A percentile compares a stretch with the other conserved stretches of the same genome.
Evolutionary conservation across 1,140 invertebrate species (phyloP).

Genomic region (Andricus grossulariae): DNA sequence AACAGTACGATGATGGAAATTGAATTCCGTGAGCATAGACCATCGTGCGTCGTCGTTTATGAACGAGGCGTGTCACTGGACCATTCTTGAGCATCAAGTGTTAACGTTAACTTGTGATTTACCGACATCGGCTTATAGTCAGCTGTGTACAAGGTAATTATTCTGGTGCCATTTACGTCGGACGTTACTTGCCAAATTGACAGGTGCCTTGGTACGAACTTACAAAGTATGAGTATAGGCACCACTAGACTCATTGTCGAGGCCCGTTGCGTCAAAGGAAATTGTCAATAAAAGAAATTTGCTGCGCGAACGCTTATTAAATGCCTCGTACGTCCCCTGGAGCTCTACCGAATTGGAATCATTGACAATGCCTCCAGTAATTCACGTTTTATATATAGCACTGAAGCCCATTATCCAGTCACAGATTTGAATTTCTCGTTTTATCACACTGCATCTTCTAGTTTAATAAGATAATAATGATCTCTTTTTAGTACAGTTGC

Average conservation of each 20-base stretch:
- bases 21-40: conserved; percentile 37
- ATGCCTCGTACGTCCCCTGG: conserved; percentile 13
- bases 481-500: too few species aligned
- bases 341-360: conserved; percentile 10
- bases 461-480: too few species aligned
- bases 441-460: not conserved
- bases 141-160: conserved; percentile 35
- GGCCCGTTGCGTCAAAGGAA: conserved; percentile 22
- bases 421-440: not conserved
- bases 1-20: conserved; percentile 15
- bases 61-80: conserved; percentile 62
- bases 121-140: conserved; percentile 49
- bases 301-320: conserved; percentile 29
- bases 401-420: not conserved
- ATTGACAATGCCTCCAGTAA: conserved; percentile 11
- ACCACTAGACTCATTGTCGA: conserved; percentile 31
- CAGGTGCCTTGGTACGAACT: conserved; percentile 48
- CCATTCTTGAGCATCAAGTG: conserved; percentile 55
- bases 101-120: conserved; percentile 62
- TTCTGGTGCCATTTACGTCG: conserved; percentile 49
- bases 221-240: conserved; percentile 4
- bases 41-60: conserved; percentile 64
- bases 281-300: conserved; percentile 48
- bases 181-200: conserved; percentile 54
- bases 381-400: not conserved